Conservation (phyloP, 2,797 vertebrate genomes). For the Phoeniculus purpureus region DNA sequence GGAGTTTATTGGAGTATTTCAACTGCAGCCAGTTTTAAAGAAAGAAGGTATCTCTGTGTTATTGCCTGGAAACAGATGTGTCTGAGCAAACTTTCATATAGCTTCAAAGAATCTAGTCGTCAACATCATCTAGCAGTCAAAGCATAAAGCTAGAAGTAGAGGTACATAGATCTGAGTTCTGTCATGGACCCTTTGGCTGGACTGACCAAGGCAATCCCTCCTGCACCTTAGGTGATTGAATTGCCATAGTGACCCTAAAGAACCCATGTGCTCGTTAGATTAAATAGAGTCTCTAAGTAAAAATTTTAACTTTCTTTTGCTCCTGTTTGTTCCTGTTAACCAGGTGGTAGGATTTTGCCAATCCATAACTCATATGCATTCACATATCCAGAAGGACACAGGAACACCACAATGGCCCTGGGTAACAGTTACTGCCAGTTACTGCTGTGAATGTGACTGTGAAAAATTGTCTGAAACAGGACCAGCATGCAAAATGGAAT, state of each 20-base stretch:
- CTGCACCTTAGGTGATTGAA: background rate
- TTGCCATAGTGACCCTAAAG: background rate
- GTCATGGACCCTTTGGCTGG: background rate
- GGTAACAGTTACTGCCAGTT: background rate
- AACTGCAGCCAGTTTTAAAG: conserved; percentile 13
- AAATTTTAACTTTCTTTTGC: background rate
- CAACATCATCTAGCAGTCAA: conserved; percentile 28
- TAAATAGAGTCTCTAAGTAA: background rate
- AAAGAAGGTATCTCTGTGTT: background rate
- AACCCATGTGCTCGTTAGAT: background rate
- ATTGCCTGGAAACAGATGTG: conserved; percentile 6
- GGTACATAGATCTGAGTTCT: background rate
- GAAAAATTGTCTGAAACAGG: background rate
- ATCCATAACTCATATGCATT: background rate
- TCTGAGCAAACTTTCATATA: background rate
- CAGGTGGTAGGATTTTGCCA: background rate
- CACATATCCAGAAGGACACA: rapidly evolving
- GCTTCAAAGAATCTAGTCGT: conserved; percentile 3
- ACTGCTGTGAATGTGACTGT: background rate
- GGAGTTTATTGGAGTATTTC: conserved; percentile 19
- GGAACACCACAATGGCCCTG: background rate
- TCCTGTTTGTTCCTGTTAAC: background rate
- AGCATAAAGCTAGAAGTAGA: conserved; percentile 14
- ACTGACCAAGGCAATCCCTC: background rate
- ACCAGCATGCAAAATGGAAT: background rate